phyloP scores from a whole-genome alignment of 2,888 invertebrate genomes.

The Trissonchulus sp. region DNA sequence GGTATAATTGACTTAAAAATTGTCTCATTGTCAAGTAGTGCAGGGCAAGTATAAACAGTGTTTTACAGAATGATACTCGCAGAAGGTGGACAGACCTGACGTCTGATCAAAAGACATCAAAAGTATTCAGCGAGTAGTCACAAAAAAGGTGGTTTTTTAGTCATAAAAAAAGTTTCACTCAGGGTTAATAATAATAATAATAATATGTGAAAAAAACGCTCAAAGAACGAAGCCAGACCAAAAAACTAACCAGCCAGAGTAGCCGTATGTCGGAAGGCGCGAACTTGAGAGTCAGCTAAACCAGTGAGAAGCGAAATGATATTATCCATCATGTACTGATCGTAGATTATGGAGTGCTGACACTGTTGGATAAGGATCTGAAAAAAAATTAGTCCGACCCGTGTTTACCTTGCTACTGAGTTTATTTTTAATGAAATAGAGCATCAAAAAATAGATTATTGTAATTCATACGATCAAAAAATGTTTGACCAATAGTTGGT shows the following conservation, averaged over 20 bases:
- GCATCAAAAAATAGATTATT: background rate
- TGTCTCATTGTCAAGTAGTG: no score
- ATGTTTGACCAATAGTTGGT: background rate
- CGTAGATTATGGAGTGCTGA: slow-evolving; percentile 97
- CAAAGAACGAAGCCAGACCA: no score
- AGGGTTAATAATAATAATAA: no score
- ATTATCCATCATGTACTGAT: slow-evolving; percentile 91
- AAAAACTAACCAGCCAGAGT: slow-evolving; percentile 69
- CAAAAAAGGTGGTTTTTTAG: no score
- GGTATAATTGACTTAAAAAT: no score
- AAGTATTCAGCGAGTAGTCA: no score
- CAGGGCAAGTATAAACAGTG: no score
- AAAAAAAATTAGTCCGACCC: slow-evolving; percentile 33
- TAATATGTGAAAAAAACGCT: no score
- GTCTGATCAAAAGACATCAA: no score
- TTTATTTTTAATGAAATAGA: background rate
- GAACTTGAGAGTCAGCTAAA: slow-evolving; percentile 84
- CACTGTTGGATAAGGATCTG: slow-evolving; percentile 82
- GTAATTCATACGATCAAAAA: background rate
- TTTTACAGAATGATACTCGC: no score
- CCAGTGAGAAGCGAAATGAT: slow-evolving; percentile 93
- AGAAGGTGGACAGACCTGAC: no score
- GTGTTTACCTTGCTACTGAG: background rate
- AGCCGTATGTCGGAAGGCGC: slow-evolving; percentile 59
- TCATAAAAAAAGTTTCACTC: no score